Conservation (phyloP, 30 jellyfish, hydroid and myxozoan genomes). For the Haliclystus octoradiatus region DNA sequence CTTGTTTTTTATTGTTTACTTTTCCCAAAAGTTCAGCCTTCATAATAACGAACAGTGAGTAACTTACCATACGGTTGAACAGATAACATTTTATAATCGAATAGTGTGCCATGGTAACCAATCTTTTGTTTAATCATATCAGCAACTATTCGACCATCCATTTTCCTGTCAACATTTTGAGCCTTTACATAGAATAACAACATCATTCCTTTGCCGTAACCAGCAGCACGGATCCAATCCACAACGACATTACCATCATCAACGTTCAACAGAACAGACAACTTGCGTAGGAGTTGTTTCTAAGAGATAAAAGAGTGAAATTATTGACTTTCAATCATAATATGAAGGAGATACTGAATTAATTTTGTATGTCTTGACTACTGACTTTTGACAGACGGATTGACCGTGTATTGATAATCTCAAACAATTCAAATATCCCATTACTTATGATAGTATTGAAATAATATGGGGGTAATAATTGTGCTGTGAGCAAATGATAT, state of each 20-base stretch:
- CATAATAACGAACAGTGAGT: too few species aligned
- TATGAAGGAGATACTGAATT: too few species aligned
- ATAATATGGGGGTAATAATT: too few species aligned
- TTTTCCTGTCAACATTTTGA: slow-evolving; percentile 29
- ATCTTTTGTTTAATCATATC: slow-evolving; percentile 78
- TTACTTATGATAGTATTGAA: too few species aligned
- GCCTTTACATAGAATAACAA: slow-evolving; percentile 63
- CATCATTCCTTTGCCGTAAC: slow-evolving; percentile 58
- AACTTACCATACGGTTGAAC: slow-evolving; percentile 91
- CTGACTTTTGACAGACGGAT: too few species aligned
- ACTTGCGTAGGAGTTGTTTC: slow-evolving; percentile 91
- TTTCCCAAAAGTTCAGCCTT: too few species aligned
- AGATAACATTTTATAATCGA: slow-evolving; percentile 62
- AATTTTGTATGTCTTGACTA: too few species aligned
- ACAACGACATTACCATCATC: slow-evolving; percentile 59
- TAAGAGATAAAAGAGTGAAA: slow-evolving; percentile 4
- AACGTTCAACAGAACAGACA: slow-evolving; percentile 75
- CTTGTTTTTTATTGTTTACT: too few species aligned
- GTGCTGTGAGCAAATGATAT: too few species aligned
- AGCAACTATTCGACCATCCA: slow-evolving; percentile 77
- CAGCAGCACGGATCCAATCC: slow-evolving; percentile 61
- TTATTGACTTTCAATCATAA: not conserved
- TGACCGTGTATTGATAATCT: too few species aligned
- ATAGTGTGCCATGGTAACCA: slow-evolving; percentile 85
- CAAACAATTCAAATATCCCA: too few species aligned